Evolutionary conservation across 2,888 invertebrate species (phyloP).

Genomic region (Cetonia aurata): DNA sequence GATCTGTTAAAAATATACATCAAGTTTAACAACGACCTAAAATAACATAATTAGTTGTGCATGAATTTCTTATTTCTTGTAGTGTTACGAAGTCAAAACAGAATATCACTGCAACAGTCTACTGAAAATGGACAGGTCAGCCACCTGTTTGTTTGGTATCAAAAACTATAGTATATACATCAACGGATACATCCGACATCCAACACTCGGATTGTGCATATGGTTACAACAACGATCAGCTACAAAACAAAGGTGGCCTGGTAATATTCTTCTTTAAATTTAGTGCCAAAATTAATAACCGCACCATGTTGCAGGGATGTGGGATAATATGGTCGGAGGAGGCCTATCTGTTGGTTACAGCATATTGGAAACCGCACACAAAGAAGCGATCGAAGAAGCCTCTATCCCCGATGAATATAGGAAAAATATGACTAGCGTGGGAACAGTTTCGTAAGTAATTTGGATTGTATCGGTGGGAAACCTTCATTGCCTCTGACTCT

Average conservation of each 20-base stretch:
- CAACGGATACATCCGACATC: conserved; percentile 91
- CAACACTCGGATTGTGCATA: conserved; percentile 86
- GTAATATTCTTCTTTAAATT: conserved; percentile 60
- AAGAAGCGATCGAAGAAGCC: conserved; percentile 96
- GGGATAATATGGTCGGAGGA: conserved; percentile 97
- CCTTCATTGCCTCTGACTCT: conserved; percentile 9
- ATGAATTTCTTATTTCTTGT: conserved; percentile 41
- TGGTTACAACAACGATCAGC: conserved; percentile 94
- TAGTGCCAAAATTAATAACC: conserved; percentile 28
- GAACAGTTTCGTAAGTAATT: conserved; percentile 81
- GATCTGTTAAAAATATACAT: too few relatives aligned
- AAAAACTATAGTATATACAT: conserved; percentile 95
- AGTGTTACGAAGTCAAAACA: conserved; percentile 91
- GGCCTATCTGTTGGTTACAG: conserved; percentile 91
- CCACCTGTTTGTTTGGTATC: conserved; percentile 93
- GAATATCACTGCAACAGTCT: conserved; percentile 75
- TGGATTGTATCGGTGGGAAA: background rate
- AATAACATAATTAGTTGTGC: too few relatives aligned
- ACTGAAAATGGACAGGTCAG: conserved; percentile 90
- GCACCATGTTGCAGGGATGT: conserved; percentile 71
- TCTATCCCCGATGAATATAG: conserved; percentile 86
- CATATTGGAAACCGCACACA: conserved; percentile 89
- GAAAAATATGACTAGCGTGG: conserved; percentile 80
- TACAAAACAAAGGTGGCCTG: conserved; percentile 96
- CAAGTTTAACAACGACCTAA: too few relatives aligned